Evolutionary conservation across 2,797 vertebrate species (phyloP).

Genomic region (Argentina silus): DNA sequence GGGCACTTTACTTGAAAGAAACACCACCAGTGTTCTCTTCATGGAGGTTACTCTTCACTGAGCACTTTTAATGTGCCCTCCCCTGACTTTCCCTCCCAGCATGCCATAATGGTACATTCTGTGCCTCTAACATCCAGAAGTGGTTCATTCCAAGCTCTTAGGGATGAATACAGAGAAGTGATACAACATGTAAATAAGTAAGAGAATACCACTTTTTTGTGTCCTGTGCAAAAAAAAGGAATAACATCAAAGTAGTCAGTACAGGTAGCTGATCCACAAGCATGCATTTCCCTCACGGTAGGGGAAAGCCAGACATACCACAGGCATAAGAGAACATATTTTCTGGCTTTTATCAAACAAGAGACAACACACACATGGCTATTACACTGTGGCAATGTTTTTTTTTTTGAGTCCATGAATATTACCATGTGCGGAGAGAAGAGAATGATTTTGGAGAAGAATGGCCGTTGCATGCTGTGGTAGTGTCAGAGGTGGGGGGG

Average conservation of each 20-base stretch:
- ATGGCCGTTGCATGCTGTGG: constrained; percentile 31
- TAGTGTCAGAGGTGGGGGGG: constrained; percentile 36
- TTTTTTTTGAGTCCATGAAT: constrained; percentile 3
- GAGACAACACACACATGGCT: not conserved
- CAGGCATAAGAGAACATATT: not conserved
- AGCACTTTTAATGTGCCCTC: constrained; percentile 38
- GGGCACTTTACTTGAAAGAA: constrained; percentile 44
- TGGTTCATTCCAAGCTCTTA: constrained; percentile 29
- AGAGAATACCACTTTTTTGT: not conserved
- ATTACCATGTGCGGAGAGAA: constrained; percentile 19
- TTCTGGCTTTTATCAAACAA: not conserved
- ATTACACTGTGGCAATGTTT: constrained; percentile 16
- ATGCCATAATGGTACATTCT: constrained; percentile 38
- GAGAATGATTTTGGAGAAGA: constrained; percentile 38
- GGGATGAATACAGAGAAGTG: constrained; percentile 18
- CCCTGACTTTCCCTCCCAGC: constrained; percentile 42
- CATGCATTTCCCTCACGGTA: not conserved
- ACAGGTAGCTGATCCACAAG: not conserved
- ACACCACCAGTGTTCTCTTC: constrained; percentile 34
- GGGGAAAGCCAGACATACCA: not conserved
- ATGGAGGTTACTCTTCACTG: constrained; percentile 29
- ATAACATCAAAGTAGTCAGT: constrained; percentile 1
- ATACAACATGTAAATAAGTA: not conserved
- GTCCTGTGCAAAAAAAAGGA: not conserved
- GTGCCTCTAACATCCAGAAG: constrained; percentile 20